These are phyloP conservation scores for Meloidogyne chitwoodi DNA, from an alignment of 1,140 invertebrate genomes.

Conservation along the genomic window DNA sequence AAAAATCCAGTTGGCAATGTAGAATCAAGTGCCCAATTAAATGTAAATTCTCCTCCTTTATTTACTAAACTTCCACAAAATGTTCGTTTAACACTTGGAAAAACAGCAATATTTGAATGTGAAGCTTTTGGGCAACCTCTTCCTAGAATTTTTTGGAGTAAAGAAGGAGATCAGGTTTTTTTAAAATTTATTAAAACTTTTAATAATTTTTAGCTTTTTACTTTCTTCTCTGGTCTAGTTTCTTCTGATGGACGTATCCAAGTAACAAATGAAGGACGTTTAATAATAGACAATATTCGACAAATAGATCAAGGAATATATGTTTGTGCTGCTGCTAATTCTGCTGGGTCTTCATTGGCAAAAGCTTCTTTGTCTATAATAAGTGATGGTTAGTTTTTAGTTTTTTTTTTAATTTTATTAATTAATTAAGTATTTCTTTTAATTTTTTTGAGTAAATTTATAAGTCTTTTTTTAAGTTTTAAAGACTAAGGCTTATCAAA, in stretches of 20 bases:
- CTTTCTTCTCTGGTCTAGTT: constrained; percentile 36
- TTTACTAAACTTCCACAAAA: constrained; percentile 38
- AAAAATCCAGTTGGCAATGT: constrained; percentile 43
- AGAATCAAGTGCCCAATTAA: constrained; percentile 32
- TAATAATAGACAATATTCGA: constrained; percentile 38
- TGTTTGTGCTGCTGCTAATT: constrained; percentile 43
- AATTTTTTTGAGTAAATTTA: too few species aligned
- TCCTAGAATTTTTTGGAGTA: constrained; percentile 45
- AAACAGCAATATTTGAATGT: constrained; percentile 42
- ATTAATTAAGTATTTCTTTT: too few species aligned
- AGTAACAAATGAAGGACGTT: constrained; percentile 37
- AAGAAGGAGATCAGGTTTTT: constrained; percentile 41
- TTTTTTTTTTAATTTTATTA: background rate
- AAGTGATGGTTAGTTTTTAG: constrained; percentile 29
- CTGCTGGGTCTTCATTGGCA: constrained; percentile 40
- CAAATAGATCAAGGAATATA: constrained; percentile 33
- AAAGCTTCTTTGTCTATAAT: constrained; percentile 34
- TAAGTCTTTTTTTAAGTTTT: too few species aligned
- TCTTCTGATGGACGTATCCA: constrained; percentile 44
- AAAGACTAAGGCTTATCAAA: too few species aligned
- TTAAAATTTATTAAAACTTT: background rate
- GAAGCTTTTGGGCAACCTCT: constrained; percentile 36
- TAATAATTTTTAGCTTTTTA: constrained; percentile 26
- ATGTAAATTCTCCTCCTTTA: constrained; percentile 41
- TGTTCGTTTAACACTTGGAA: constrained; percentile 24